phyloP scores from a whole-genome alignment of 1,140 invertebrate species.

The Euwallacea fornicatus region DNA sequence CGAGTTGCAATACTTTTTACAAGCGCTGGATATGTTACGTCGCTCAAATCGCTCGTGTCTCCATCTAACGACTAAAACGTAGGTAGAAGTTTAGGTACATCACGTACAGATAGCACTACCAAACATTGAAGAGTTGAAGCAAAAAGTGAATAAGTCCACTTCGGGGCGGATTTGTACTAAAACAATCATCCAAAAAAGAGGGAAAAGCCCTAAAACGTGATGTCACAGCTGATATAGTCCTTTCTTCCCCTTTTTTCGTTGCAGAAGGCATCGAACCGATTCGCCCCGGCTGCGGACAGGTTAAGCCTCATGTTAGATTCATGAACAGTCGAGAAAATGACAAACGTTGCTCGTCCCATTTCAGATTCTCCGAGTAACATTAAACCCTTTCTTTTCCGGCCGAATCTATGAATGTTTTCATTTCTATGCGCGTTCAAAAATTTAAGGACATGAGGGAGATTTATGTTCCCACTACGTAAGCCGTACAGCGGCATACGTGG shows the following conservation, averaged over 20 bases:
- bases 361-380: constrained; percentile 13
- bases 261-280: constrained; percentile 10
- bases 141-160: no score
- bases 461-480: no score
- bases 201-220: constrained; percentile 21
- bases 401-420: neutral
- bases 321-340: constrained; percentile 34
- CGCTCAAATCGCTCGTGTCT: no score
- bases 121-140: no score
- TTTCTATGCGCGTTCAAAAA: no score
- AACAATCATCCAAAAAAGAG: constrained; percentile 20
- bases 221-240: constrained; percentile 27
- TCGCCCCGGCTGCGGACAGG: constrained; percentile 24
- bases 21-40: no score
- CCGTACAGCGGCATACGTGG: no score
- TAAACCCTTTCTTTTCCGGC: constrained; percentile 2
- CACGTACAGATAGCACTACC: no score
- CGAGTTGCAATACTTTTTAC: no score
- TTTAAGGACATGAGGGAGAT: no score
- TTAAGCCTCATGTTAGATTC: constrained; percentile 36
- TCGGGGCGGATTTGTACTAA: constrained; percentile 5
- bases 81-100: no score
- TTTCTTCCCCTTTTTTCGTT: constrained; percentile 10
- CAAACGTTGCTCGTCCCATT: constrained; percentile 30
- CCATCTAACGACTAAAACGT: no score